Evolutionary conservation across 2,113 vertebrate genomes (phyloP).

Genomic region (Eolophus roseicapilla): DNA sequence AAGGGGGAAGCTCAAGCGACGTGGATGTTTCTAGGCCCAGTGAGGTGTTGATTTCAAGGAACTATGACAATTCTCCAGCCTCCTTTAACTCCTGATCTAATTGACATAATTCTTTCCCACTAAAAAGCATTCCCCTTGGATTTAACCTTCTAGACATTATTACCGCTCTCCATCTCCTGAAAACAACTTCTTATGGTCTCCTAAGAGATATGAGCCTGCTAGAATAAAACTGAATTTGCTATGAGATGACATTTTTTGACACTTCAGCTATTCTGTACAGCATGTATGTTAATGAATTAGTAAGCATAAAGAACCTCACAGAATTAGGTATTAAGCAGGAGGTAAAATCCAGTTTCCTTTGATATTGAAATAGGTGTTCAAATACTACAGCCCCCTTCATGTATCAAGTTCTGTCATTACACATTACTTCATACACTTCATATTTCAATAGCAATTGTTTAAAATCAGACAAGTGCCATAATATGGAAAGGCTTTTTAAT

Average conservation of each 20-base stretch:
- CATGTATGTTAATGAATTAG: conserved; percentile 11
- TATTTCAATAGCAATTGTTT: neutral
- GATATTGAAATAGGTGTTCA: conserved; percentile 41
- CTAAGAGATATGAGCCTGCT: neutral
- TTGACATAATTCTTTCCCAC: neutral
- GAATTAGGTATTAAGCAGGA: conserved; percentile 1
- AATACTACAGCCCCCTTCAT: neutral
- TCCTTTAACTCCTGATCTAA: neutral
- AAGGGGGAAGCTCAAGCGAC: neutral
- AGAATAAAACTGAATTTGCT: conserved; percentile 31
- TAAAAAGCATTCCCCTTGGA: neutral
- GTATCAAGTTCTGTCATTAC: neutral
- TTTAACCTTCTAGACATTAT: conserved; percentile 22
- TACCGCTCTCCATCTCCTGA: neutral
- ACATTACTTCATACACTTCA: neutral
- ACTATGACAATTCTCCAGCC: neutral
- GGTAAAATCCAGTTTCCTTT: conserved; percentile 19
- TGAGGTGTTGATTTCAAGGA: neutral
- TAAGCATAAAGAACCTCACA: neutral
- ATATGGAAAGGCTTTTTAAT: neutral
- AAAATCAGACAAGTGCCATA: neutral
- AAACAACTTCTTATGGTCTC: neutral
- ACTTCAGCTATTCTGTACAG: neutral
- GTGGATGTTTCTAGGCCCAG: neutral
- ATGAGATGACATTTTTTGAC: conserved; percentile 25